Evolutionary conservation across 2,888 invertebrate species (phyloP).

Genomic region (Hyalella azteca): DNA sequence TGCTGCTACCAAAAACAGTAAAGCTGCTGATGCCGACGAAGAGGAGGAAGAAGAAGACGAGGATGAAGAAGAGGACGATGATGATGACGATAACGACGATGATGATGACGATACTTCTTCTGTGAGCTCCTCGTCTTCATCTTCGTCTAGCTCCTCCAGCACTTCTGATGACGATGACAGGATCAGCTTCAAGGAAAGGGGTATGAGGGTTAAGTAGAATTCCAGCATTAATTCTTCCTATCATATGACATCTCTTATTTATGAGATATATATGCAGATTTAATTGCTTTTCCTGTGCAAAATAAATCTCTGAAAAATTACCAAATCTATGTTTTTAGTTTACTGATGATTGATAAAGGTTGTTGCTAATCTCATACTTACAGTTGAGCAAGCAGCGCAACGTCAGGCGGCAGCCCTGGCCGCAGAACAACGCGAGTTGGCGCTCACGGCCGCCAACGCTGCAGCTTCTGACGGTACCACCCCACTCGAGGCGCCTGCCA

Average conservation of each 20-base stretch:
- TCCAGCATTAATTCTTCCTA: too few relatives aligned
- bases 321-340: too few relatives aligned
- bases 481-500: neutral
- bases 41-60: conserved; percentile 33
- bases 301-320: too few relatives aligned
- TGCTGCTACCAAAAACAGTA: neutral
- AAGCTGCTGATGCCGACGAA: neutral
- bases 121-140: conserved; percentile 46
- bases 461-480: neutral
- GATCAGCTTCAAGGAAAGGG: conserved; percentile 56
- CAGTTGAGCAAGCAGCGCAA: conserved; percentile 33
- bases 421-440: conserved; percentile 22
- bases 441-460: neutral
- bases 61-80: conserved; percentile 46
- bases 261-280: too few relatives aligned
- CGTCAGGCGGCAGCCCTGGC: conserved; percentile 26
- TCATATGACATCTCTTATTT: too few relatives aligned
- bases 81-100: conserved; percentile 49
- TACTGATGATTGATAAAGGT: too few relatives aligned
- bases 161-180: conserved; percentile 57
- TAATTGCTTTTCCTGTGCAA: too few relatives aligned
- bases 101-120: conserved; percentile 47
- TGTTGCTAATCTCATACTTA: neutral
- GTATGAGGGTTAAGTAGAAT: conserved; percentile 31
- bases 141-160: conserved; percentile 46